Evolutionary conservation across 2,888 invertebrate genomes (phyloP).

Genomic region (Chymomyza procnemis): DNA sequence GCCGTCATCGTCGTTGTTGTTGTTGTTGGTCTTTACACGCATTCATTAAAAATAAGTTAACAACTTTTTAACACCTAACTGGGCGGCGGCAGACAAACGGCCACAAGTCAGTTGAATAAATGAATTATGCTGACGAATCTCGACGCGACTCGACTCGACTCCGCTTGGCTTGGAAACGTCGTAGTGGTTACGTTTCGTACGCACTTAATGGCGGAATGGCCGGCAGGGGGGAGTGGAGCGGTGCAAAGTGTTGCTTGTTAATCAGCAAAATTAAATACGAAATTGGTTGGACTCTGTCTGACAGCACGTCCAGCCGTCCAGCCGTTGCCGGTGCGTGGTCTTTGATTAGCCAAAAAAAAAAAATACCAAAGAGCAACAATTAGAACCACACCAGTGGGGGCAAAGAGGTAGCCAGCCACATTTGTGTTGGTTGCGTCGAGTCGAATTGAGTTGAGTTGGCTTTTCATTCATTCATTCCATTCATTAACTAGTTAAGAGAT

Average conservation of each 20-base stretch:
- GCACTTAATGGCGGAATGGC: background rate
- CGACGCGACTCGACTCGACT: no score
- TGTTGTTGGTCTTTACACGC: slow-evolving; percentile 53
- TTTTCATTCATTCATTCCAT: slow-evolving; percentile 30
- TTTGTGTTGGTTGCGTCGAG: slow-evolving; percentile 38
- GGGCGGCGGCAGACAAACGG: slow-evolving; percentile 65
- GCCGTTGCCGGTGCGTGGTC: slow-evolving; percentile 49
- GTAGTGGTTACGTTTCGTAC: background rate
- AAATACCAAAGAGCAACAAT: background rate
- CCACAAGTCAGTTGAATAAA: background rate
- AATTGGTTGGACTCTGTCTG: slow-evolving; percentile 28
- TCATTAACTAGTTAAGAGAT: slow-evolving; percentile 42
- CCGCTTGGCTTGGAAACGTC: no score
- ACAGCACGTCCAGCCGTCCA: background rate
- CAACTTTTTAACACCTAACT: slow-evolving; percentile 77
- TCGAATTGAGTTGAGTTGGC: no score
- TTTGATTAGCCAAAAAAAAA: slow-evolving; percentile 58
- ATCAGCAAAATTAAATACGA: slow-evolving; percentile 74
- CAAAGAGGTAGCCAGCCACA: background rate
- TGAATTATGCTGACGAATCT: slow-evolving; percentile 2
- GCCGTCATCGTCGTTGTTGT: slow-evolving; percentile 11
- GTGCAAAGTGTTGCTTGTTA: slow-evolving; percentile 47
- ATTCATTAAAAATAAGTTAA: slow-evolving; percentile 75
- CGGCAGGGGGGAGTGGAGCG: background rate
- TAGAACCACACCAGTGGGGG: background rate